These are phyloP conservation scores for Morpho helenor DNA, from an alignment of 2,888 invertebrate genomes.

Conservation along the genomic window DNA sequence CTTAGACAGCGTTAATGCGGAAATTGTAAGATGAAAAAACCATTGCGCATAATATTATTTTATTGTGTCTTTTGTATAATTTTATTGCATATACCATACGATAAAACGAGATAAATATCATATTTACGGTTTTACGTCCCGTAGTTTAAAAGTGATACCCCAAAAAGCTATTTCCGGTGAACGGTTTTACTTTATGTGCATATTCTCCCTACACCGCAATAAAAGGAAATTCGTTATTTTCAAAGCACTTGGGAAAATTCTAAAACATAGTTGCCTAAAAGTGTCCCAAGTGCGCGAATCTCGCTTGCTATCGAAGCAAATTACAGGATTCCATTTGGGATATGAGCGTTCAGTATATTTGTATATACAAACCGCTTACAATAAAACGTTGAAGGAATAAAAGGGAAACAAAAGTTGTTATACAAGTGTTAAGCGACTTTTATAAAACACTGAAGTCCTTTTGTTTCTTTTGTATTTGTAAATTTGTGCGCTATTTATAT, in stretches of 20 bases:
- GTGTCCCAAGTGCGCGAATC: slow-evolving; percentile 1
- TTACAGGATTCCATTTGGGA: slow-evolving; percentile 7
- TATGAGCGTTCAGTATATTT: slow-evolving; percentile 30
- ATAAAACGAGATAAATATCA: too few species aligned
- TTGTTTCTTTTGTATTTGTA: too few species aligned
- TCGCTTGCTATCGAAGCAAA: slow-evolving; percentile 4
- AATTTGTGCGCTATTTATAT: too few species aligned
- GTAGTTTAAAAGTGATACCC: background rate
- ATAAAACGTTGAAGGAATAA: background rate
- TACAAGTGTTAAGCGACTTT: too few species aligned
- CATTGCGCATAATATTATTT: too few species aligned
- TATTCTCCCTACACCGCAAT: background rate
- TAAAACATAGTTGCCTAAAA: background rate
- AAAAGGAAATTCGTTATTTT: background rate
- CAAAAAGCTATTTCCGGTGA: background rate
- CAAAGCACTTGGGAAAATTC: background rate
- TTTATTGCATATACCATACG: too few species aligned
- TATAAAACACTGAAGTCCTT: too few species aligned
- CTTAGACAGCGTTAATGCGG: too few species aligned
- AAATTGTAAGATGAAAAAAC: too few species aligned
- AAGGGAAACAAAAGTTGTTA: too few species aligned
- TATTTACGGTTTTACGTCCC: too few species aligned
- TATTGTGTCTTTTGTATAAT: too few species aligned
- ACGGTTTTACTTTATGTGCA: background rate
- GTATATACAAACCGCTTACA: slow-evolving; percentile 5